Base-by-base conservation (phyloP, 92 coral and sea anemone genomes). In the Siderastrea radians region DNA sequence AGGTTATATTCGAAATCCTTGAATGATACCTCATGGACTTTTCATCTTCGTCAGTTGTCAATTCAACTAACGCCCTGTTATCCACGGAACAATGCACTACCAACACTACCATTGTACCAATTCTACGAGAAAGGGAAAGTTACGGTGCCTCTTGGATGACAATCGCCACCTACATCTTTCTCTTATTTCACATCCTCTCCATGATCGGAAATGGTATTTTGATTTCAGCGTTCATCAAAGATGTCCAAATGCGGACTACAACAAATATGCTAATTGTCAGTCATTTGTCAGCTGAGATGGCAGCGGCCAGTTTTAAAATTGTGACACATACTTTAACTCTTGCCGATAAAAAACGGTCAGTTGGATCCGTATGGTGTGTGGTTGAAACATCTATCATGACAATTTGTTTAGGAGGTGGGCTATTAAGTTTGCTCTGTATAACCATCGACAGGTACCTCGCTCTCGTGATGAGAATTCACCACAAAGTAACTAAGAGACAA, bases 401-500 rank as follows among this genome's bases (percentile, higher is more conserved):
- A 53, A 0, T 50, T 1, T 76, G 67, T 11, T 1, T 76, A 4
- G 52, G 80, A 19, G 80, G 84, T 2, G 87, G 91, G 10, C 78
- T 90, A 7, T 73, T 93, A 45, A 90, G 96, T 66, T 70, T 93
- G 52, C 77, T 93, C 1, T 89, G 87, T 6, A 91, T 93, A 26
- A 79, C 94, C 11, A 90, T 91, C 43, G 93, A 93, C 63, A 89
- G 96, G 4, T 93, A 93, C 46, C 52, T 93, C 73, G 94, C 96
- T 2, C 92, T 93, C 11, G 94, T 93, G 1, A 90, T 87, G 48
- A 92, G 83, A 60, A 81, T 75, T 2, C 96, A 91, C 51, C 92
- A 93, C 47, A 89, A 86, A 3, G 76, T 93, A 44, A 87, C 94
- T 1, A 58, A 70, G 3, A 70, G 19, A 19, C 86, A 76, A 47